phyloP scores from a whole-genome alignment of 2,888 invertebrate species.

The Himalopsyche tibetana region DNA sequence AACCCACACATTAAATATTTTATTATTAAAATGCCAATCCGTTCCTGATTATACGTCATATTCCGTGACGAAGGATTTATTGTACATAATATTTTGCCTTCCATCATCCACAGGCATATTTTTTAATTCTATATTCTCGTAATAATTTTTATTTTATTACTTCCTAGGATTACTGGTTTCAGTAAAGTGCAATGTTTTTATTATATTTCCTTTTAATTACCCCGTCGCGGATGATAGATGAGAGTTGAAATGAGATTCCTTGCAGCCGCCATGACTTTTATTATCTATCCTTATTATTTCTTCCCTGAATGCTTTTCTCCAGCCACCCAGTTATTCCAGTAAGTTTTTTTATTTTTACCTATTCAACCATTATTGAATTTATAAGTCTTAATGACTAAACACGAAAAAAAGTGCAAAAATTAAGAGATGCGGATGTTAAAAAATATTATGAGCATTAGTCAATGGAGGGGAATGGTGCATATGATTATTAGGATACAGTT shows the following conservation, averaged over 20 bases:
- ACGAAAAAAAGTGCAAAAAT: too few species aligned
- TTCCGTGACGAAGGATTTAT: neutral
- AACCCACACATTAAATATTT: too few species aligned
- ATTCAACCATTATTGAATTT: too few species aligned
- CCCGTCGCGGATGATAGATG: neutral
- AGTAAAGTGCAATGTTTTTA: neutral
- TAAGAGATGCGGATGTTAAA: too few species aligned
- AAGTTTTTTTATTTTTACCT: too few species aligned
- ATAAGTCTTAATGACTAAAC: too few species aligned
- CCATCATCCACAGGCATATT: neutral
- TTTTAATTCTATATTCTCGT: neutral
- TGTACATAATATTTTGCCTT: conserved; percentile 21
- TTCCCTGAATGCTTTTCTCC: too few species aligned
- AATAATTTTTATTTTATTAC: neutral
- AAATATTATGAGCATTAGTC: too few species aligned
- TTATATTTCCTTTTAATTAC: conserved; percentile 15
- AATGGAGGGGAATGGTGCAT: too few species aligned
- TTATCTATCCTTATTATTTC: neutral
- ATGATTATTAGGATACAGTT: too few species aligned
- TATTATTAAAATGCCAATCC: neutral
- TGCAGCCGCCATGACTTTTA: neutral
- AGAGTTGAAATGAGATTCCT: neutral
- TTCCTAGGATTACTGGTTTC: neutral
- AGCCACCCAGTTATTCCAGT: too few species aligned
- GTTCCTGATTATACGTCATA: neutral